Conservation (phyloP, 2,888 invertebrate genomes). For the Parnassius apollo region DNA sequence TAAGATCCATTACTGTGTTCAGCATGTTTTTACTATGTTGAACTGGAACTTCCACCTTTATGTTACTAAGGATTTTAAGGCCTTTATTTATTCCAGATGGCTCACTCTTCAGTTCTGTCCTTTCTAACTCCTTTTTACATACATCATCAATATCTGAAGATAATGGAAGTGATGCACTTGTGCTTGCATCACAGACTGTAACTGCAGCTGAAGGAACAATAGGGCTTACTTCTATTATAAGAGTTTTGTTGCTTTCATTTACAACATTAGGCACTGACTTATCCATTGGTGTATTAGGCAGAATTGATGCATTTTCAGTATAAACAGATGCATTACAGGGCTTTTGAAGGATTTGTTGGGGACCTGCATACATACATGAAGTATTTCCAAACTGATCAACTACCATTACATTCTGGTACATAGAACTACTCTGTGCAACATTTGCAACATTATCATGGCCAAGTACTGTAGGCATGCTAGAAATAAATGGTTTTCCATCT, state of each 20-base stretch:
- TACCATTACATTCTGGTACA: constrained; percentile 77
- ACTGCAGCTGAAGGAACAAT: constrained; percentile 43
- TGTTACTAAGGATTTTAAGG: constrained; percentile 76
- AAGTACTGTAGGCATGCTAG: constrained; percentile 61
- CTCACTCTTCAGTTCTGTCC: constrained; percentile 48
- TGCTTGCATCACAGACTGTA: constrained; percentile 33
- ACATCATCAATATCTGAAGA: constrained; percentile 30
- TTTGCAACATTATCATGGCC: constrained; percentile 62
- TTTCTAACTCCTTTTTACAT: constrained; percentile 37
- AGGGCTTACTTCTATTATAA: constrained; percentile 70
- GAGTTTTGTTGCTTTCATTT: constrained; percentile 60
- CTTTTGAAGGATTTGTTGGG: constrained; percentile 59
- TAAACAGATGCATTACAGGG: constrained; percentile 51
- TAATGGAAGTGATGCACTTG: constrained; percentile 32
- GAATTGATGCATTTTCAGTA: constrained; percentile 41
- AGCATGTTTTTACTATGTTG: constrained; percentile 72
- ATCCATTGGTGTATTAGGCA: constrained; percentile 46
- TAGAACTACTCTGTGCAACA: constrained; percentile 61
- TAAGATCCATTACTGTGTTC: constrained; percentile 71
- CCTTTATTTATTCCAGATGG: constrained; percentile 57
- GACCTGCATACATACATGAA: constrained; percentile 68
- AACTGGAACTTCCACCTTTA: constrained; percentile 78
- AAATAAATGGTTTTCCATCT: constrained; percentile 68
- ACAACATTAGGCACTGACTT: constrained; percentile 35
- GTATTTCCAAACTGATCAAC: constrained; percentile 71